A percentile compares a stretch with the other conserved stretches of the same genome.
Evolutionary conservation across 2,113 vertebrate species (phyloP).

Genomic region (Phrynocephalus versicolor): DNA sequence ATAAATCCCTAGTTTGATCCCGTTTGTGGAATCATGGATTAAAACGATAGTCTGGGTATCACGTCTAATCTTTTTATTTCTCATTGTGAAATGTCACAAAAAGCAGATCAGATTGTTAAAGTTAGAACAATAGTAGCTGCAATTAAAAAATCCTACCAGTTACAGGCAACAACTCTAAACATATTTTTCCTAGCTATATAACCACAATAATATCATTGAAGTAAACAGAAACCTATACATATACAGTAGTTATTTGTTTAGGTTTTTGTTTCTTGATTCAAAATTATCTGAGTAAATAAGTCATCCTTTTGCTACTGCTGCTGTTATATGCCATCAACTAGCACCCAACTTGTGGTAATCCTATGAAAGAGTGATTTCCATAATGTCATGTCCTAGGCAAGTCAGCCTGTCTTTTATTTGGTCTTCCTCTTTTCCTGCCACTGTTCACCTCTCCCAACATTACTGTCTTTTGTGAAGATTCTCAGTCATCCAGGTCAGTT

Average conservation of each 20-base stretch:
- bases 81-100: not conserved
- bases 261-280: not conserved
- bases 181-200: not conserved
- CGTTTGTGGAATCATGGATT: not conserved
- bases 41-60: not conserved
- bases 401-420: too few relatives aligned
- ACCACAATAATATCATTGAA: slow-evolving; percentile 13
- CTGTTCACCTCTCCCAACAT: too few relatives aligned
- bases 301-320: too few relatives aligned
- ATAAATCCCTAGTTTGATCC: not conserved
- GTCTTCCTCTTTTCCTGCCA: too few relatives aligned
- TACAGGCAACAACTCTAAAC: not conserved
- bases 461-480: too few relatives aligned
- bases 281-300: not conserved
- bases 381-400: too few relatives aligned
- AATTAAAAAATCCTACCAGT: slow-evolving; percentile 4
- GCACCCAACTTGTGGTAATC: too few relatives aligned
- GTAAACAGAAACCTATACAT: not conserved
- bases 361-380: too few relatives aligned
- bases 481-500: too few relatives aligned
- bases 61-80: slow-evolving; percentile 8
- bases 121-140: not conserved
- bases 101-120: slow-evolving; percentile 7
- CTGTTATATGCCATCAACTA: too few relatives aligned
- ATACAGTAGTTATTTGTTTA: not conserved